These are phyloP conservation scores for Zosterops pallidus DNA, from an alignment of 2,113 vertebrate species.

Conservation along the genomic window DNA sequence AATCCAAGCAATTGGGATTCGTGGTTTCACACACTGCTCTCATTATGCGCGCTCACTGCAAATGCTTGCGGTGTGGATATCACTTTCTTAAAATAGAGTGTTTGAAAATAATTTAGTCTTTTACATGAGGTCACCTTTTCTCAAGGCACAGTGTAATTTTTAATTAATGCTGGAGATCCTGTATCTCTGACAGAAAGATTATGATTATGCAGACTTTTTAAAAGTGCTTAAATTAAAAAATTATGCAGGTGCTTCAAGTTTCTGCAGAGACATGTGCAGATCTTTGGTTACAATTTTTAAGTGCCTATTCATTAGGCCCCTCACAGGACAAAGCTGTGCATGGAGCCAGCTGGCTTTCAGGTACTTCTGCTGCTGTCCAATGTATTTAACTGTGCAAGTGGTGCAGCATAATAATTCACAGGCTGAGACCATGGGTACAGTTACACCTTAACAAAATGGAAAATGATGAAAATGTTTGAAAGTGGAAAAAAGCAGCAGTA, in stretches of 20 bases:
- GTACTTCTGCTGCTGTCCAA: slow-evolving; percentile 4
- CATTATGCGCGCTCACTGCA: neutral
- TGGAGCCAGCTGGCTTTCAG: neutral
- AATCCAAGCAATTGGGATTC: neutral
- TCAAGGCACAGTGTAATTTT: neutral
- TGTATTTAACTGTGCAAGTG: neutral
- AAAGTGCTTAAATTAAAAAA: neutral
- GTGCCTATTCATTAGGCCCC: neutral
- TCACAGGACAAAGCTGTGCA: neutral
- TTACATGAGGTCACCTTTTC: neutral
- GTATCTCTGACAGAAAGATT: neutral
- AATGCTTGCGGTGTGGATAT: neutral
- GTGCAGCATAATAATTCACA: neutral
- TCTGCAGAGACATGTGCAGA: neutral
- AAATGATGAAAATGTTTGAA: neutral
- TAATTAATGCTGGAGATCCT: neutral
- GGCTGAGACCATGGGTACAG: neutral
- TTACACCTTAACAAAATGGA: neutral
- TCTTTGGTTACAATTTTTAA: neutral
- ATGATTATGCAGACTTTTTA: neutral
- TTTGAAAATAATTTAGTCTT: slow-evolving; percentile 11
- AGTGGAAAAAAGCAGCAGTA: neutral
- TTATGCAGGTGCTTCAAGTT: neutral
- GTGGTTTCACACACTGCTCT: neutral
- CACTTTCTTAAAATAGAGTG: neutral